Conservation (phyloP, 1,140 invertebrate species). For the Tribolium madens region DNA sequence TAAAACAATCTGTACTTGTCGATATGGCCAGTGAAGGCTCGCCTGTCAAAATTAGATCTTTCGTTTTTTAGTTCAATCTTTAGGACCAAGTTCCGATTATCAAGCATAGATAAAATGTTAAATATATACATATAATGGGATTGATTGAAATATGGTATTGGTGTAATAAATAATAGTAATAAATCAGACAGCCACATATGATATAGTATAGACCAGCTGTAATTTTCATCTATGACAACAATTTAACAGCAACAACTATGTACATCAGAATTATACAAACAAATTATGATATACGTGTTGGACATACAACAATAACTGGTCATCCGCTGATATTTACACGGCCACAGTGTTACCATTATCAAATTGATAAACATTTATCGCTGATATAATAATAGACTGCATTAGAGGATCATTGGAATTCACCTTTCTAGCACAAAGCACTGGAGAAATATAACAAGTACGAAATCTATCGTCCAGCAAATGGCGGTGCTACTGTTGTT, state of each 20-base stretch:
- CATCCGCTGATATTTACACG: constrained; percentile 45
- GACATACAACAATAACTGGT: constrained; percentile 46
- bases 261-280: constrained; percentile 46
- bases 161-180: constrained; percentile 9
- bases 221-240: constrained; percentile 45
- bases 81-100: constrained; percentile 5
- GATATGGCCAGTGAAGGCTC: constrained; percentile 19
- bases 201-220: constrained; percentile 43
- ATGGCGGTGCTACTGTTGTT: constrained; percentile 63
- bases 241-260: constrained; percentile 46
- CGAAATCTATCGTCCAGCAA: constrained; percentile 55
- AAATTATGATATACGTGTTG: constrained; percentile 46
- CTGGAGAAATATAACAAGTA: constrained; percentile 52
- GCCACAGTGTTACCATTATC: constrained; percentile 45
- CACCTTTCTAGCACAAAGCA: constrained; percentile 53
- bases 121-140: neutral
- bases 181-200: constrained; percentile 38
- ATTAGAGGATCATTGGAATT: constrained; percentile 38
- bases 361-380: constrained; percentile 46
- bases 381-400: constrained; percentile 33
- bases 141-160: constrained; percentile 4
- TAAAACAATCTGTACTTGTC: neutral
- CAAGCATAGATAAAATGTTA: neutral
- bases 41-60: constrained; percentile 21
- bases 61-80: neutral